Base-by-base conservation (phyloP, 37 sponge, comb jelly and placozoan genomes). In the Aphrocallistes beatrix region DNA sequence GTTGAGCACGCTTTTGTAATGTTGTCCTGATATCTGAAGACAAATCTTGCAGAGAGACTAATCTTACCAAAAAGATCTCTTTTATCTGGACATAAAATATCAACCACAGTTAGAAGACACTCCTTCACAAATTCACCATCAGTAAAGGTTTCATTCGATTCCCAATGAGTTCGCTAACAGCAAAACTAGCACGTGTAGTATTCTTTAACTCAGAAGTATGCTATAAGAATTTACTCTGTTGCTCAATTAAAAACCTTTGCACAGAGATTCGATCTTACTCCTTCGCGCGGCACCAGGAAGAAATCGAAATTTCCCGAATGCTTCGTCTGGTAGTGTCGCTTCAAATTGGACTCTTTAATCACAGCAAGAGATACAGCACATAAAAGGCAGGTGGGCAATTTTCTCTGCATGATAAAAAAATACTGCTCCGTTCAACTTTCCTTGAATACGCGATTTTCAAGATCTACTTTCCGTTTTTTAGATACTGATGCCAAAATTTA, bases 1-100 rank as follows among this genome's bases (percentile, higher is more conserved):
- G 8, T 6, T 28, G 75, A 19, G 75, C n/a, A 60, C 10, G n/a
- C n/a, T 60, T 30, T 60, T 60, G 10, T 60, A 60, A 60, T 60
- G 75, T 25, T 19, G 3, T 19, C n/a, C n/a, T 60, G 75, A 60
- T 60, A 28, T 60, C 75, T 25, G 75, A 21, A 60, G 75, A 60
- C n/a, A 60, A 60, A 60, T 60, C 75, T 60, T 60, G 75, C 75
- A 60, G 75, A 60, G n/a, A 60, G 75, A 60, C 75, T 60, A 6
- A 60, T 60, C 28, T 60, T 13, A 60, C 28, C 75, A 30, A 60
- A 60, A 19, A 60, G 75, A 28, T 30, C n/a, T 60, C 3, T 60
- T 60, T 60, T 60, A 19, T 60, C 75, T 25, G 75, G 75, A 28
- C 75, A 60, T 25, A 60, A 8, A 60, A 60, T 32, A 30, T 60